Evolutionary conservation across 1,140 invertebrate genomes (phyloP), one percentile per base, ranked within the genome.

Genomic region (Papilio xuthus): DNA sequence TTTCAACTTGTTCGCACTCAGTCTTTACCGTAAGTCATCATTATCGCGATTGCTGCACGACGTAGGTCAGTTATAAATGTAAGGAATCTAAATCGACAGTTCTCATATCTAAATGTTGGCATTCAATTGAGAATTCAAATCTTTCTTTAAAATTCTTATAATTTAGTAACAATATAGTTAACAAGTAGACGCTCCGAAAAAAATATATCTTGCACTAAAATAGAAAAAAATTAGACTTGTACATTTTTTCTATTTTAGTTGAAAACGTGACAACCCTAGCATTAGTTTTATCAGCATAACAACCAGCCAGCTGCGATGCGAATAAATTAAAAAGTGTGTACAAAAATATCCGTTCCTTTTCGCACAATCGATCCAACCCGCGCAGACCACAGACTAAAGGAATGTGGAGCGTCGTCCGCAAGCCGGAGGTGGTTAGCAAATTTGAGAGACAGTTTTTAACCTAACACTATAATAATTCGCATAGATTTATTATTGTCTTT

Each of bases 331-430:
- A 67, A 67, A 67, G 23, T 67, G 26, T 67, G 60, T 67, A 67
- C 26, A 67, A 67, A 67, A 67, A 67, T 67, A 67, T 67, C 60
- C 60, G 60, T 67, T 67, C 60, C 60, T 67, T 67, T 67, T 67
- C 60, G 60, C 60, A 67, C 60, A 67, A 67, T 67, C 26, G 60
- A 67, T 67, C 15, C 60, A 32, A 67, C 10, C 23, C 23, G 26
- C 12, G 10, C 60, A 67, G 13, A 67, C 13, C 23, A 28, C 28
- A 67, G 60, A 67, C 60, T 67, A 7, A 7, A 67, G 60, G 60
- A 67, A 67, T 67, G 60, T 67, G 10, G 60, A 67, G 23, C 60
- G 60, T 28, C 23, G 60, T 26, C 26, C 60, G 60, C 23, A 23
- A 26, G 18, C 60, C 26, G 60, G 60, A n/a, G n/a, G n/a, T n/a